Conservation (phyloP, 2,113 vertebrate species). For the Mus spicilegus region DNA sequence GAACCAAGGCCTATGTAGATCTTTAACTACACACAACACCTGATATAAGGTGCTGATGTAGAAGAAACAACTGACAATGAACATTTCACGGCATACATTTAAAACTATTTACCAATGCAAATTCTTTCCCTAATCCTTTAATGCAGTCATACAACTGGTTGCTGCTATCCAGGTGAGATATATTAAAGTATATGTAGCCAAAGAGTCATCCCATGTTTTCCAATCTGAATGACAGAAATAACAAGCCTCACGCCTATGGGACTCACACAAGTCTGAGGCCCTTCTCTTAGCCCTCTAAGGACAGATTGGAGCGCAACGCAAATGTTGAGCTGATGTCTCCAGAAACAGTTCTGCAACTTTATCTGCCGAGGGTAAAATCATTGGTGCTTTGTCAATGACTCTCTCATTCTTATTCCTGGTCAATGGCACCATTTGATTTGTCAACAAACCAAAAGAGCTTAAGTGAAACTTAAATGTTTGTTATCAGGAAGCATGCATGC, state of each 20-base stretch:
- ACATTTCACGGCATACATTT: not conserved
- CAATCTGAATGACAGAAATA: not conserved
- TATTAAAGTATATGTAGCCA: not conserved
- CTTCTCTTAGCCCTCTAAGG: not conserved
- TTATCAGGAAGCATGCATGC: not conserved
- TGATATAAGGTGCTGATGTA: not conserved
- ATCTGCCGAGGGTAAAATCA: not conserved
- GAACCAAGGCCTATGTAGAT: not conserved
- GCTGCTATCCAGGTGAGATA: not conserved
- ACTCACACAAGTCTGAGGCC: fast-evolving
- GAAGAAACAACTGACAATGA: not conserved
- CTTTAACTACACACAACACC: not conserved
- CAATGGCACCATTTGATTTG: not conserved
- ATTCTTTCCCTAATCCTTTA: not conserved
- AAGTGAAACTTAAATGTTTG: not conserved
- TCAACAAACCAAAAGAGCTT: not conserved
- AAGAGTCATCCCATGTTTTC: not conserved
- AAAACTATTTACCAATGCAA: not conserved
- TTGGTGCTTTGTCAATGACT: too few species aligned
- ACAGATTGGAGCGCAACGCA: fast-evolving
- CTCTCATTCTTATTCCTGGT: not conserved
- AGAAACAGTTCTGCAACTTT: not conserved
- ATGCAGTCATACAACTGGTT: not conserved
- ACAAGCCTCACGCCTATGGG: not conserved
- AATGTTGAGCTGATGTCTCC: too few species aligned